Evolutionary conservation across 2,113 vertebrate genomes (phyloP).

Genomic region (Crotalus horridus): DNA sequence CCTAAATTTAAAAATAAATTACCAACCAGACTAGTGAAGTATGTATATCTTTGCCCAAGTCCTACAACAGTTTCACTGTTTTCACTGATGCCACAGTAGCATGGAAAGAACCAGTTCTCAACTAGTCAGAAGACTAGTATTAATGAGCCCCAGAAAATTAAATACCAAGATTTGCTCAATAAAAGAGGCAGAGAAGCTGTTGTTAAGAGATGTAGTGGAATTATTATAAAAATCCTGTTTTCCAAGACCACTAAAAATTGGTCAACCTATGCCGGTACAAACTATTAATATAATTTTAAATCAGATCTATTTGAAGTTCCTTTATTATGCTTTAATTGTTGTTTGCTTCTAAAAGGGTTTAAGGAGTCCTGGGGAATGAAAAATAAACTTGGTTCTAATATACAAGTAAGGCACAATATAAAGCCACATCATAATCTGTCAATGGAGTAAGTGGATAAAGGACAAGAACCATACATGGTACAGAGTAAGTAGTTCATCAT

Average conservation of each 20-base stretch:
- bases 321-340: slow-evolving; percentile 63
- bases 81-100: slow-evolving; percentile 44
- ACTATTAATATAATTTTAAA: slow-evolving; percentile 60
- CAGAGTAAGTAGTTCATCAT: slow-evolving; percentile 71
- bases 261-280: slow-evolving; percentile 70
- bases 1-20: slow-evolving; percentile 53
- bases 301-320: slow-evolving; percentile 63
- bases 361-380: slow-evolving; percentile 63
- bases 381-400: slow-evolving; percentile 70
- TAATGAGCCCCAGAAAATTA: slow-evolving; percentile 60
- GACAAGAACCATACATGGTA: slow-evolving; percentile 77
- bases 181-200: slow-evolving; percentile 59
- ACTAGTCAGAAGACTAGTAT: slow-evolving; percentile 68
- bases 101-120: slow-evolving; percentile 59
- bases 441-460: slow-evolving; percentile 67
- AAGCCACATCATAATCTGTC: slow-evolving; percentile 80
- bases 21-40: slow-evolving; percentile 57
- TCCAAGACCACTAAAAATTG: slow-evolving; percentile 74
- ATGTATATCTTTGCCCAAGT: slow-evolving; percentile 60
- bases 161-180: slow-evolving; percentile 63
- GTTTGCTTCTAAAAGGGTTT: slow-evolving; percentile 66
- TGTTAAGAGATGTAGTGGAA: slow-evolving; percentile 57
- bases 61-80: slow-evolving; percentile 52
- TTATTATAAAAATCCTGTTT: slow-evolving; percentile 55
- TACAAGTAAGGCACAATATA: slow-evolving; percentile 87